Evolutionary conservation across 2,113 vertebrate species (phyloP).

Genomic region (Ictalurus furcatus): DNA sequence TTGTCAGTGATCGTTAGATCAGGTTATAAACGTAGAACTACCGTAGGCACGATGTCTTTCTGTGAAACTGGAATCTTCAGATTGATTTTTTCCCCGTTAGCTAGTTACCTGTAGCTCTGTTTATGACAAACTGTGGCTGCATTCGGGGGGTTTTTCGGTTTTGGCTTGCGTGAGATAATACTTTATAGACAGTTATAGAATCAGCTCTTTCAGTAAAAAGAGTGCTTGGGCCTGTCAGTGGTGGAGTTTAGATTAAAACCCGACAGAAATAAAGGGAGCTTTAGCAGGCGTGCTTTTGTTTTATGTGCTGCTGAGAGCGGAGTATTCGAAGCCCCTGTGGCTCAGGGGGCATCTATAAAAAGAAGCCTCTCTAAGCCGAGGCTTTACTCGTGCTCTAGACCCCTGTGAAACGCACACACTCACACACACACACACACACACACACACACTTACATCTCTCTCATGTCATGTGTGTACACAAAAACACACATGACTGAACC

Average conservation of each 20-base stretch:
- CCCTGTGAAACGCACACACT: not conserved
- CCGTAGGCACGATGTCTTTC: not conserved
- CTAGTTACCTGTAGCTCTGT: not conserved
- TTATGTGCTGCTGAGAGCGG: slow-evolving; percentile 49
- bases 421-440: not conserved
- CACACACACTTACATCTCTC: not conserved
- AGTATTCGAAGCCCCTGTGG: slow-evolving; percentile 50
- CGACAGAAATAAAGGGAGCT: slow-evolving; percentile 8
- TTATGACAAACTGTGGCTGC: not conserved
- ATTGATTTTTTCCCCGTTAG: not conserved
- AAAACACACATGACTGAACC: not conserved
- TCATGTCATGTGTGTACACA: not conserved
- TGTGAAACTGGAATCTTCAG: not conserved
- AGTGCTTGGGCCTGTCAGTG: not conserved
- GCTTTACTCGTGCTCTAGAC: slow-evolving; percentile 34
- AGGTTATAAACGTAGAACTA: too few species aligned
- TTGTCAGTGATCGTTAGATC: too few species aligned
- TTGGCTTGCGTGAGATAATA: not conserved
- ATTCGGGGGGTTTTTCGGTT: too few species aligned
- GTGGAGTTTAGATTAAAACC: not conserved
- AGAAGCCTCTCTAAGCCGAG: slow-evolving; percentile 42
- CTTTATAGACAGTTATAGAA: not conserved
- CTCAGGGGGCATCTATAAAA: slow-evolving; percentile 50
- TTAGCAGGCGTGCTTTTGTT: slow-evolving; percentile 46
- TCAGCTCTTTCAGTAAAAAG: too few species aligned